Percentiles rank a stretch among this genome's conserved stretches.
These are phyloP conservation scores for Rhagonycha lutea DNA, from an alignment of 2,888 invertebrate species.

Conservation along the genomic window DNA sequence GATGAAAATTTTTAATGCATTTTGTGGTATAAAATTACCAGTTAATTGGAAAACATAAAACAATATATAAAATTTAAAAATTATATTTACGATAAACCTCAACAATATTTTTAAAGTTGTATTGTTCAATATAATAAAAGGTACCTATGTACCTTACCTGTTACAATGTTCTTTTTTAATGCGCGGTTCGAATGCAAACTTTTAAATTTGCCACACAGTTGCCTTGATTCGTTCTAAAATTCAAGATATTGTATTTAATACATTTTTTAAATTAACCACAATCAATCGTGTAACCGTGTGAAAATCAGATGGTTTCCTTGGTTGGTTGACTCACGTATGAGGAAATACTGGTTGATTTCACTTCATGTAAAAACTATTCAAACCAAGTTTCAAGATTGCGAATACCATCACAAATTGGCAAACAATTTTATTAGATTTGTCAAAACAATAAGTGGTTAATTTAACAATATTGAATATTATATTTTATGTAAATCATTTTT, in stretches of 20 bases:
- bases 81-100: background rate
- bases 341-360: background rate
- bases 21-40: background rate
- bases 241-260: background rate
- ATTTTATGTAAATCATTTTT: too few relatives aligned
- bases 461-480: too few relatives aligned
- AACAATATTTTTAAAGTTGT: background rate
- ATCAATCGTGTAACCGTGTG: background rate
- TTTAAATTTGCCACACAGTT: background rate
- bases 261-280: background rate
- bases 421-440: background rate
- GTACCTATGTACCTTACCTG: background rate
- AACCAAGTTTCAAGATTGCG: background rate
- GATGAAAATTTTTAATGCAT: background rate
- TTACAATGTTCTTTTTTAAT: background rate
- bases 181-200: background rate
- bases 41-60: background rate
- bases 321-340: background rate
- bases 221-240: background rate
- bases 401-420: background rate
- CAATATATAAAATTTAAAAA: background rate
- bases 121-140: background rate
- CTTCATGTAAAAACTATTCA: background rate
- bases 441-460: too few relatives aligned
- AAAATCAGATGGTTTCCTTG: background rate